phyloP scores from a whole-genome alignment of 1,140 invertebrate species.

The Hesperophylax magnus region DNA sequence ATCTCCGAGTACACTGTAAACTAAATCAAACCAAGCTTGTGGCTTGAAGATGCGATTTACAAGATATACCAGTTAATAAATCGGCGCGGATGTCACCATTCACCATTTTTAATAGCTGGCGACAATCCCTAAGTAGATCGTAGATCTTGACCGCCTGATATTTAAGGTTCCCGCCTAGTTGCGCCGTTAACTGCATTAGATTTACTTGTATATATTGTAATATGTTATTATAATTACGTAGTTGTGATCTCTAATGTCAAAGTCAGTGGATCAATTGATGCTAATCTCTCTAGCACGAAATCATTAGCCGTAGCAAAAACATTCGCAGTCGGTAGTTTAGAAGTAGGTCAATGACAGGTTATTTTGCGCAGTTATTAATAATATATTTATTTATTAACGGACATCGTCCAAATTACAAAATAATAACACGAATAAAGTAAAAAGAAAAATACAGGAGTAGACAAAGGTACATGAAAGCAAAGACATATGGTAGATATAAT shows the following conservation, averaged over 20 bases:
- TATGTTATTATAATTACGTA: neutral
- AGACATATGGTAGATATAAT: too few species aligned
- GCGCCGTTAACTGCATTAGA: neutral
- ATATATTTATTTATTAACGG: too few species aligned
- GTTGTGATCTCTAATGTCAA: neutral
- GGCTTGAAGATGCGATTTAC: neutral
- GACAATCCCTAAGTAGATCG: neutral
- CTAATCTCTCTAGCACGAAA: too few species aligned
- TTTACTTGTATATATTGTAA: too few species aligned
- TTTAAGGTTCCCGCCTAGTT: neutral
- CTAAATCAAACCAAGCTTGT: neutral
- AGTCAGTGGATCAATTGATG: neutral
- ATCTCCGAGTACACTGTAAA: neutral
- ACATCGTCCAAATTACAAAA: too few species aligned
- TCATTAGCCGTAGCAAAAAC: too few species aligned
- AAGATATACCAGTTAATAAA: conserved; percentile 25
- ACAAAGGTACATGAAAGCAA: too few species aligned
- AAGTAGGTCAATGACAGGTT: too few species aligned
- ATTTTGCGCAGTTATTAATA: too few species aligned
- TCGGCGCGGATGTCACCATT: conserved; percentile 20
- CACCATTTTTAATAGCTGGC: neutral
- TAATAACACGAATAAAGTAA: too few species aligned
- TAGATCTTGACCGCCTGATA: neutral
- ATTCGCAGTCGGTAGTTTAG: too few species aligned
- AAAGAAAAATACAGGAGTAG: too few species aligned